Percentiles rank a stretch among this genome's conserved stretches.
Conservation (phyloP, 2,888 invertebrate genomes). For the Myopa tessellatipennis region DNA sequence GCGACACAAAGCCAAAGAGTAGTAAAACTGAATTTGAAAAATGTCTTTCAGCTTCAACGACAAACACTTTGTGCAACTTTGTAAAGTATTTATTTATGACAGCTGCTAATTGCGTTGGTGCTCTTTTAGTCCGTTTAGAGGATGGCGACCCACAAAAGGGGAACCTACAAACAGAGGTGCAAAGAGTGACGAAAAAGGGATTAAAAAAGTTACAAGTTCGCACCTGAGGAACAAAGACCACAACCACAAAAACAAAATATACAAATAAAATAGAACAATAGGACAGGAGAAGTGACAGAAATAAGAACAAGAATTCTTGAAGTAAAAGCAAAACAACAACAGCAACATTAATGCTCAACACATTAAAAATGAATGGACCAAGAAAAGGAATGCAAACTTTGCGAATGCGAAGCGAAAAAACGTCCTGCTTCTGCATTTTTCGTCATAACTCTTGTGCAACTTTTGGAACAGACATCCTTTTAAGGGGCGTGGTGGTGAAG, state of each 20-base stretch:
- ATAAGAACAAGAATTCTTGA: not conserved
- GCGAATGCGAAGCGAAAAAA: no score
- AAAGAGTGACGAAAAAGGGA: not conserved
- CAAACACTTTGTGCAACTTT: not conserved
- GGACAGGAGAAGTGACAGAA: not conserved
- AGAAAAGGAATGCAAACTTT: no score
- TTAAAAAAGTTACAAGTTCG: not conserved
- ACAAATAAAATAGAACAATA: not conserved
- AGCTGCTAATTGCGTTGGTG: not conserved
- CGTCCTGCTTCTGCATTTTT: no score
- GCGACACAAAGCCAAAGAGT: no score
- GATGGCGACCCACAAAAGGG: not conserved
- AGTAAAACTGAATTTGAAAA: no score
- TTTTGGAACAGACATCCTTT: no score
- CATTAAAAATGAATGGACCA: no score
- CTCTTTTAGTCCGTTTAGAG: not conserved
- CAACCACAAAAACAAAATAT: not conserved
- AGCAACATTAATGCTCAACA: not conserved
- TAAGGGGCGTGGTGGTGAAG: no score
- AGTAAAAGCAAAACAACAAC: not conserved
- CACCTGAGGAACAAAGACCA: not conserved
- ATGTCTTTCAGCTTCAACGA: no score
- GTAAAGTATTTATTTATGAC: not conserved
- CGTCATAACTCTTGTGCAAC: no score
- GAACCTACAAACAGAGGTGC: not conserved